Conservation (phyloP, 2,113 vertebrate species). For the Pristiophorus japonicus region DNA sequence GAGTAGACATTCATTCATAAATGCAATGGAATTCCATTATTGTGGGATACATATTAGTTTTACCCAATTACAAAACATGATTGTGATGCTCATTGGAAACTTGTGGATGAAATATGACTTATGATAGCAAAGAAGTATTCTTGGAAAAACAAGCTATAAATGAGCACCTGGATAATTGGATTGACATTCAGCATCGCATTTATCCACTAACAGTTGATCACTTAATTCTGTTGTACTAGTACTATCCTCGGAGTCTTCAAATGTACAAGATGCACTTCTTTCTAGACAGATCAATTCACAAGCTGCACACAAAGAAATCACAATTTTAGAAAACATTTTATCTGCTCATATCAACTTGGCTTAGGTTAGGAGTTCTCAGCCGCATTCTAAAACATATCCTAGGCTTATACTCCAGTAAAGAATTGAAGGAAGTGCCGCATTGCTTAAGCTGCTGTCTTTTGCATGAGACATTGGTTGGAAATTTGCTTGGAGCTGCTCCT, state of each 20-base stretch:
- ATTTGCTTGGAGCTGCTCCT: not conserved
- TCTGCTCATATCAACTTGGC: not conserved
- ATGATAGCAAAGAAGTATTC: not conserved
- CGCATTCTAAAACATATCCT: not conserved
- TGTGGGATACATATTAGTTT: not conserved
- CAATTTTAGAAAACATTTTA: constrained; percentile 5
- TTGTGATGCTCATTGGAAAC: not conserved
- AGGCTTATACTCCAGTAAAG: not conserved
- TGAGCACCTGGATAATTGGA: not conserved
- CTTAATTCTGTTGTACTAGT: not conserved
- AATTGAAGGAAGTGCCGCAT: not conserved
- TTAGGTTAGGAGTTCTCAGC: not conserved
- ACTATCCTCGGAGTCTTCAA: not conserved
- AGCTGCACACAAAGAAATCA: constrained; percentile 5
- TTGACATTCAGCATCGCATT: constrained; percentile 16
- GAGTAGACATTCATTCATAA: too few species aligned
- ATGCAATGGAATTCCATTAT: not conserved
- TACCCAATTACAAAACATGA: not conserved
- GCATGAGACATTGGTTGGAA: not conserved
- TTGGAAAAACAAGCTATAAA: not conserved
- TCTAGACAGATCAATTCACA: not conserved
- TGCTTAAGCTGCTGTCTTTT: not conserved
- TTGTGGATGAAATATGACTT: not conserved
- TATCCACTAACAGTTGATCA: not conserved
- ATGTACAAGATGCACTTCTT: not conserved